phyloP scores from a whole-genome alignment of 1,140 invertebrate species.

The Drosophila prosaltans region DNA sequence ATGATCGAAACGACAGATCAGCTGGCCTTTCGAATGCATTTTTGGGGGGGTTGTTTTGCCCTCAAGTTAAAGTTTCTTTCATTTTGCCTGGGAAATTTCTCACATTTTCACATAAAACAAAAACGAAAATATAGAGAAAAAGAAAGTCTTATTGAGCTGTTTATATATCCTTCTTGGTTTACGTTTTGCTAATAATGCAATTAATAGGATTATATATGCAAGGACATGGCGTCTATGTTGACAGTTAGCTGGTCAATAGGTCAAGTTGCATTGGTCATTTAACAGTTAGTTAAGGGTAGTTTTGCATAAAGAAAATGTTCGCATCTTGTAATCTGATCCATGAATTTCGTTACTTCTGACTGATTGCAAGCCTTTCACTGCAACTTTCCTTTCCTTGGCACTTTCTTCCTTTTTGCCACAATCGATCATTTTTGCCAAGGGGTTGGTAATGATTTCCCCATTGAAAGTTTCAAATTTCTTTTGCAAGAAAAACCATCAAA shows the following conservation, averaged over 20 bases:
- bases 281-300: constrained; percentile 10
- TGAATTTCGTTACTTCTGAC: constrained; percentile 26
- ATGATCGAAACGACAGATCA: constrained; percentile 43
- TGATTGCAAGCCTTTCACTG: constrained; percentile 37
- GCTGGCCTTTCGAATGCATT: constrained; percentile 44
- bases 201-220: constrained; percentile 77
- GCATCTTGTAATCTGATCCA: constrained; percentile 34
- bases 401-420: constrained; percentile 23
- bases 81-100: constrained; percentile 56
- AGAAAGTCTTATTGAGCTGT: constrained; percentile 56
- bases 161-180: constrained; percentile 48
- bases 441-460: constrained; percentile 18
- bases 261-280: constrained; percentile 71
- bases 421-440: constrained; percentile 52
- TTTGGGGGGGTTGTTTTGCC: constrained; percentile 49
- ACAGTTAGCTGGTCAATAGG: constrained; percentile 59
- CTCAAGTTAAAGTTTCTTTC: constrained; percentile 16
- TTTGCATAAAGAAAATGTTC: background rate
- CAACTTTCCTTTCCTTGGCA: constrained; percentile 34
- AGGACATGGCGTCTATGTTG: constrained; percentile 49
- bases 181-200: constrained; percentile 65
- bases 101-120: constrained; percentile 54
- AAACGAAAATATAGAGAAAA: background rate
- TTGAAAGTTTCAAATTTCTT: constrained; percentile 68
- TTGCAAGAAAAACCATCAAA: constrained; percentile 33